Percentiles rank a stretch among this genome's conserved stretches.
phyloP scores from a whole-genome alignment of 1,140 invertebrate species.

The Dreissena polymorpha region DNA sequence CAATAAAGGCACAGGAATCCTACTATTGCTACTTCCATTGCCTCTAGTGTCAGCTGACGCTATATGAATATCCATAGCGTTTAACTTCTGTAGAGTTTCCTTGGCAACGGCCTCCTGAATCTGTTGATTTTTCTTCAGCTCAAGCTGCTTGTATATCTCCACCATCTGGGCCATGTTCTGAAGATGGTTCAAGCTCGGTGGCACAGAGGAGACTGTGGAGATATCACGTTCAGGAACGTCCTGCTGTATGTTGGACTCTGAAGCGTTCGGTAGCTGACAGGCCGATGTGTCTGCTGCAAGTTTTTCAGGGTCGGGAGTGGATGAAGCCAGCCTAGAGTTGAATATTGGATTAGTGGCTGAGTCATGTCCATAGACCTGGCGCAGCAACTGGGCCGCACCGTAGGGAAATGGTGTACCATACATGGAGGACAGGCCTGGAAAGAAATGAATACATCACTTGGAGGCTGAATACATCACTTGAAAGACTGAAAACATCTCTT shows the following conservation, averaged over 20 bases:
- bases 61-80: constrained; percentile 1
- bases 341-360: constrained; percentile 26
- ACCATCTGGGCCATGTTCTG: constrained; percentile 55
- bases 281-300: constrained; percentile 18
- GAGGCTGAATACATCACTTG: no score
- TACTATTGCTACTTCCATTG: no score
- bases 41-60: no score
- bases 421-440: constrained; percentile 27
- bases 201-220: constrained; percentile 35
- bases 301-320: constrained; percentile 50
- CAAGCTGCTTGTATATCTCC: constrained; percentile 46
- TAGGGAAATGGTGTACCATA: constrained; percentile 40
- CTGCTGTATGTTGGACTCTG: neutral
- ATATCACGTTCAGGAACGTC: constrained; percentile 47
- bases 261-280: neutral
- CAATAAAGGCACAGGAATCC: no score
- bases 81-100: constrained; percentile 43
- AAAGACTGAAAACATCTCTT: no score
- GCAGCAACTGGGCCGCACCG: constrained; percentile 30
- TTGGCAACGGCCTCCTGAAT: constrained; percentile 28
- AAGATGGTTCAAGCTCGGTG: constrained; percentile 30
- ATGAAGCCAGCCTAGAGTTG: constrained; percentile 39
- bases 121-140: constrained; percentile 31
- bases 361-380: constrained; percentile 35
- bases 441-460: neutral